Conservation (phyloP, 30 jellyfish, hydroid and myxozoan species). For the Hydra vulgaris region DNA sequence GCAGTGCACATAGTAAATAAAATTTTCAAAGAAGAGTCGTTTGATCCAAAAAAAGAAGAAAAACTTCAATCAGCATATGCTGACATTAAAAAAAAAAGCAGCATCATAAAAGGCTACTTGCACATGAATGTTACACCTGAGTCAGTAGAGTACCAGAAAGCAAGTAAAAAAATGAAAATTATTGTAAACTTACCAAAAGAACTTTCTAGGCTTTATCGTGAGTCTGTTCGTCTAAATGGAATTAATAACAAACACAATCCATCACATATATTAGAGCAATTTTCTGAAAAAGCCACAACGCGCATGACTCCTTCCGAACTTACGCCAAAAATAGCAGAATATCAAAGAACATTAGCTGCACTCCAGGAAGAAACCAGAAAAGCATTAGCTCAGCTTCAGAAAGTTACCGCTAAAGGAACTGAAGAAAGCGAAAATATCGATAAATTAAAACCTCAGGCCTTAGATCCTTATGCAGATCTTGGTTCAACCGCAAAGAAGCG, state of each 20-base stretch:
- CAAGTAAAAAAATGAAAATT: slow-evolving; percentile 17
- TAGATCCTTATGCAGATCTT: slow-evolving; percentile 40
- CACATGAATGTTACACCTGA: slow-evolving; percentile 19
- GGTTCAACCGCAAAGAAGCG: slow-evolving; percentile 54
- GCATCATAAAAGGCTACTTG: background rate
- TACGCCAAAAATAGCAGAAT: slow-evolving; percentile 22
- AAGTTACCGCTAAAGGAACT: slow-evolving; percentile 34
- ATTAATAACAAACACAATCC: background rate
- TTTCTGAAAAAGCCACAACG: background rate
- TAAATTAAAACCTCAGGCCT: background rate
- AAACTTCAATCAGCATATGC: slow-evolving; percentile 62
- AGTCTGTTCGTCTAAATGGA: background rate
- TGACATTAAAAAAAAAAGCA: slow-evolving; percentile 46
- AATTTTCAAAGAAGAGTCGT: slow-evolving; percentile 40
- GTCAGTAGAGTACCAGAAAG: slow-evolving; percentile 7
- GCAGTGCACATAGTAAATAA: slow-evolving; percentile 62
- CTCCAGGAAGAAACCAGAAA: slow-evolving; percentile 24
- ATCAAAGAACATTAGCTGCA: slow-evolving; percentile 1
- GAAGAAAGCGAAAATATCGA: slow-evolving; percentile 50
- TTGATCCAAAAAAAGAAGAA: slow-evolving; percentile 15
- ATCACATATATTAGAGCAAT: background rate
- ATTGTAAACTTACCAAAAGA: slow-evolving; percentile 34
- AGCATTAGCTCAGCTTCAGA: slow-evolving; percentile 28
- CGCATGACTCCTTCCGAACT: slow-evolving; percentile 14
- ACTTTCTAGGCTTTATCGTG: background rate